A percentile compares a stretch with the other conserved stretches of the same genome.
Evolutionary conservation across 2,113 vertebrate genomes (phyloP).

Genomic region (Phrynosoma platyrhinos): DNA sequence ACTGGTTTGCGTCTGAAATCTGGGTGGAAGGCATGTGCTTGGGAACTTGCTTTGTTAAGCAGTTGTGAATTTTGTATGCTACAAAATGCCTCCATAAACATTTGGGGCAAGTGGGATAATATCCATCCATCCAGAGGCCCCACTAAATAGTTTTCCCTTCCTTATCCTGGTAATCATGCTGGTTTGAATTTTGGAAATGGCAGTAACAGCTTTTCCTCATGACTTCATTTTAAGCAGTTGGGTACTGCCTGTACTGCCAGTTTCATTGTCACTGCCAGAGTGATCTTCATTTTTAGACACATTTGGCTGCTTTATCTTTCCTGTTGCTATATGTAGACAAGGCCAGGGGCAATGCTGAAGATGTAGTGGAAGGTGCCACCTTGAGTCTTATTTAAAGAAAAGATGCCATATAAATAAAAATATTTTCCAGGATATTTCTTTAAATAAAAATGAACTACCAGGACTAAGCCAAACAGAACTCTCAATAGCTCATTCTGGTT

Average conservation of each 20-base stretch:
- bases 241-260: not conserved
- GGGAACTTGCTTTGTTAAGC: constrained; percentile 15
- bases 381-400: too few species aligned
- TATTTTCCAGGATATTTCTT: not conserved
- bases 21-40: not conserved
- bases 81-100: not conserved
- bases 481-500: not conserved
- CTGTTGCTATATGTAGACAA: not conserved
- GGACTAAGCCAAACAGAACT: not conserved
- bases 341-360: not conserved
- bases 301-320: not conserved
- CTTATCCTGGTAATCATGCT: not conserved
- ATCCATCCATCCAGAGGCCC: not conserved
- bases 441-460: not conserved
- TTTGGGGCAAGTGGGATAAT: not conserved
- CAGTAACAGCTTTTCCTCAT: not conserved
- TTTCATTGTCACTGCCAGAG: not conserved
- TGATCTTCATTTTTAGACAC: not conserved
- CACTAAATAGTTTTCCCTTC: not conserved
- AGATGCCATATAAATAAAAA: not conserved
- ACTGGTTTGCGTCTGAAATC: not conserved
- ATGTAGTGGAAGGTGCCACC: not conserved
- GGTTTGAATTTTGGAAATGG: not conserved
- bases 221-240: not conserved
- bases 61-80: not conserved